These are phyloP conservation scores for Phrynosoma platyrhinos DNA, from an alignment of 2,113 vertebrate genomes.

Conservation along the genomic window DNA sequence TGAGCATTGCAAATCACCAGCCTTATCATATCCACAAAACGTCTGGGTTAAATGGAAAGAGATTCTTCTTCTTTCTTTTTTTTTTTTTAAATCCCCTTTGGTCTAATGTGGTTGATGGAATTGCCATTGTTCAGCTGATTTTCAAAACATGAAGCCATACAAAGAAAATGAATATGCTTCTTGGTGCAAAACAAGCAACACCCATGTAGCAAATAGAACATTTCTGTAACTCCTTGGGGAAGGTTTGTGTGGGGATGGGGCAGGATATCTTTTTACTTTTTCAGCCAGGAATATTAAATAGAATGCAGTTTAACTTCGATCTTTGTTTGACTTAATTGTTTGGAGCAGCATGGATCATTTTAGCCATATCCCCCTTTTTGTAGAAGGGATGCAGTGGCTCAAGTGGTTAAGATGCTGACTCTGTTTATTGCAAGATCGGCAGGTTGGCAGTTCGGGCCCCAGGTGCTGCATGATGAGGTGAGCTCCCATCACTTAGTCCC, in stretches of 20 bases:
- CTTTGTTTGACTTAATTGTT: conserved; percentile 17
- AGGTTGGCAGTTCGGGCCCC: too few species aligned
- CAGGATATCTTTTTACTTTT: neutral
- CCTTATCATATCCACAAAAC: neutral
- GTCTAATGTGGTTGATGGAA: neutral
- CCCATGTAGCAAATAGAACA: neutral
- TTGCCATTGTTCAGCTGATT: neutral
- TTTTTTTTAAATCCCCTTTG: neutral
- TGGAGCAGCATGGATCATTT: conserved; percentile 8
- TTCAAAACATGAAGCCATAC: neutral
- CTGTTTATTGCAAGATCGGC: too few species aligned
- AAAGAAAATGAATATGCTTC: neutral
- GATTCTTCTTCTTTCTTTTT: neutral
- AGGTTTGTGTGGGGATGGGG: neutral
- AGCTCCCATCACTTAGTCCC: too few species aligned
- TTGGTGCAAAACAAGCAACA: neutral
- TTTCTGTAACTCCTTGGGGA: neutral
- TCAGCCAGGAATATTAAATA: conserved; percentile 3
- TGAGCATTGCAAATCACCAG: neutral
- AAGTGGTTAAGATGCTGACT: too few species aligned
- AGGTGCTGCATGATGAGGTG: too few species aligned
- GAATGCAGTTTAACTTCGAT: conserved; percentile 18
- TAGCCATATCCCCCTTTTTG: conserved; percentile 20
- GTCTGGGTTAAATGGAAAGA: neutral
- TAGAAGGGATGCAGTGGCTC: neutral